Evolutionary conservation across 2,888 invertebrate species (phyloP).

Genomic region (Pristionchus arcanus): DNA sequence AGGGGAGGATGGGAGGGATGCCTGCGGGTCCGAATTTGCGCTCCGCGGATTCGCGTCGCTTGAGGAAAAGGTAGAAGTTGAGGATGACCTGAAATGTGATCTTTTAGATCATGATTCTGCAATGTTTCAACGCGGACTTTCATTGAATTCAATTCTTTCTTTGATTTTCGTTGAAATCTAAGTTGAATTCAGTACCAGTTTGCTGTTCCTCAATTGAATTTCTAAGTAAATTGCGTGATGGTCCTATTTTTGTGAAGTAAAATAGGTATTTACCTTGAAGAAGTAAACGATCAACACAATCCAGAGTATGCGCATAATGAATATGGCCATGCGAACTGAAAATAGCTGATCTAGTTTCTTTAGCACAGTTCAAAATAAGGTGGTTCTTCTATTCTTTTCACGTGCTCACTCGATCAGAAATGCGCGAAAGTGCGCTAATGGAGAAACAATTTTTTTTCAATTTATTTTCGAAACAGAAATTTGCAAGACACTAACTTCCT

Average conservation of each 20-base stretch:
- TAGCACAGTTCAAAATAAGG: too few species aligned
- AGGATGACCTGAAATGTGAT: not conserved
- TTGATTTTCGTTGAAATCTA: too few species aligned
- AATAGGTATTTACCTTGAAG: not conserved
- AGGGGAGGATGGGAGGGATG: not conserved
- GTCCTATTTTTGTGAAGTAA: not conserved
- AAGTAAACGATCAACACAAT: not conserved
- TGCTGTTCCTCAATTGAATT: not conserved
- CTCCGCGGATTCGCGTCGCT: not conserved
- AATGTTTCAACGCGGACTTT: too few species aligned
- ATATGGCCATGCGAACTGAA: constrained; percentile 4
- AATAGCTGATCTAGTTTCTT: too few species aligned
- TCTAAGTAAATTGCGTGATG: not conserved
- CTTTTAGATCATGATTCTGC: too few species aligned
- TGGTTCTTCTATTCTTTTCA: too few species aligned
- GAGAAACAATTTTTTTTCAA: too few species aligned
- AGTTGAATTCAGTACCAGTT: not conserved
- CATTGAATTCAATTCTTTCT: not conserved
- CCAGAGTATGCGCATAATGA: not conserved
- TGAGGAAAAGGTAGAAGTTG: constrained; percentile 18
- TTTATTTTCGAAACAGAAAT: too few species aligned
- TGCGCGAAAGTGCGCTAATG: too few species aligned
- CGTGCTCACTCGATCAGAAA: too few species aligned
- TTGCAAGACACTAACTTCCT: too few species aligned
- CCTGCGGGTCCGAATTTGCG: not conserved